phyloP scores from a whole-genome alignment of 2,797 vertebrate species.

The Diglossa cyanea region DNA sequence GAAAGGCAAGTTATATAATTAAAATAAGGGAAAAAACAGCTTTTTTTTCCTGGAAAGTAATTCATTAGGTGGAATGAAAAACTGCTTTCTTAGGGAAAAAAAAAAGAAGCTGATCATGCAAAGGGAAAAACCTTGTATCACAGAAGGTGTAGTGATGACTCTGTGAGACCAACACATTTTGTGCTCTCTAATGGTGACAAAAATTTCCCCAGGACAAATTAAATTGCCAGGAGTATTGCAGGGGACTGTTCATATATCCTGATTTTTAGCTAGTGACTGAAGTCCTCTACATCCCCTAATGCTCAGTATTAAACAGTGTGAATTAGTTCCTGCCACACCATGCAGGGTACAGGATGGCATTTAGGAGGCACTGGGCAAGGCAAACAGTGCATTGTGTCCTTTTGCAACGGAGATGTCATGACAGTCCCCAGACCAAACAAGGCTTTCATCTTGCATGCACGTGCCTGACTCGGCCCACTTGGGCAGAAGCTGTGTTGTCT shows the following conservation, averaged over 20 bases:
- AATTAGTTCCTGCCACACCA: background rate
- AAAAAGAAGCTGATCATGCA: background rate
- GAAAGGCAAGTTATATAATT: background rate
- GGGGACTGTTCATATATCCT: background rate
- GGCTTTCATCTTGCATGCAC: background rate
- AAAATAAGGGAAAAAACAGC: background rate
- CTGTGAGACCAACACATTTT: background rate
- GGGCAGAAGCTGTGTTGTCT: background rate
- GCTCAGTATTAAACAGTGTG: background rate
- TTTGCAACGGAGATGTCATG: background rate
- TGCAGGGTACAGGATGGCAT: background rate
- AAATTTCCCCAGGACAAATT: background rate
- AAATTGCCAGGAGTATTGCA: background rate
- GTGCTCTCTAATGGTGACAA: background rate
- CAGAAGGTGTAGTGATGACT: background rate
- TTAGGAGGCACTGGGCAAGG: background rate
- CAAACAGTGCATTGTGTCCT: background rate
- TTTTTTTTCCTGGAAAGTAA: background rate
- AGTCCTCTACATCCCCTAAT: background rate
- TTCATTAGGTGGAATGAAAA: background rate
- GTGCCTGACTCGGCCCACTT: background rate
- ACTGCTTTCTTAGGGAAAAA: background rate
- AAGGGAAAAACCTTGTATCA: background rate
- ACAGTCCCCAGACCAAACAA: background rate
- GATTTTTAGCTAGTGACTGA: background rate